Percentiles rank a stretch among this genome's conserved stretches.
Evolutionary conservation across 1,140 invertebrate species (phyloP).

Genomic region (Drosophila pachea): DNA sequence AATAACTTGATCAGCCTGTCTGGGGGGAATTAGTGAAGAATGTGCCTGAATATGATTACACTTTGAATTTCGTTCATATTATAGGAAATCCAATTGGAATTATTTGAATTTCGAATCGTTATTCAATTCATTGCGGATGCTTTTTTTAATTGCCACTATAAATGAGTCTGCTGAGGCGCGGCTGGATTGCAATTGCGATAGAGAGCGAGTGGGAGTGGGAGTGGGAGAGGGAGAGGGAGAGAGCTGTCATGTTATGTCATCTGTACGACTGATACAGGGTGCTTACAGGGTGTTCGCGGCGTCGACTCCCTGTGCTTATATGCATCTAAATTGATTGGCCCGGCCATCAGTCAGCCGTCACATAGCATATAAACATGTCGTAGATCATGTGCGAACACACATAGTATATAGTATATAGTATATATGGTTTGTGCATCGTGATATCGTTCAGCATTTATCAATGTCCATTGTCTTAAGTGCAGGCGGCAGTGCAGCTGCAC

Average conservation of each 20-base stretch:
- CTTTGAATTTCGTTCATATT: conserved; percentile 4
- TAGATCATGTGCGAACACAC: background rate
- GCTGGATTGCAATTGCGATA: too few relatives aligned
- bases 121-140: conserved; percentile 2
- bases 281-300: background rate
- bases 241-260: too few relatives aligned
- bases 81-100: background rate
- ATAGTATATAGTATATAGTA: background rate
- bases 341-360: conserved; percentile 6
- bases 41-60: conserved; percentile 6
- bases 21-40: conserved; percentile 7
- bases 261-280: too few relatives aligned
- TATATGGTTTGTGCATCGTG: background rate
- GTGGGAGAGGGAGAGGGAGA: background rate
- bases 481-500: background rate
- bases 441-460: conserved; percentile 9
- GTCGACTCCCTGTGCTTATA: background rate
- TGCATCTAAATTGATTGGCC: conserved; percentile 7
- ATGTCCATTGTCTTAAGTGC: conserved; percentile 2
- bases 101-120: conserved; percentile 8
- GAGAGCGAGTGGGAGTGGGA: too few relatives aligned
- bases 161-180: background rate
- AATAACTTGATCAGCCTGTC: conserved; percentile 18
- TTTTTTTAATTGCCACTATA: conserved; percentile 3
- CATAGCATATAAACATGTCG: conserved; percentile 1